Evolutionary conservation across 2,797 vertebrate genomes (phyloP).

Genomic region (Corythornis leucogaster): DNA sequence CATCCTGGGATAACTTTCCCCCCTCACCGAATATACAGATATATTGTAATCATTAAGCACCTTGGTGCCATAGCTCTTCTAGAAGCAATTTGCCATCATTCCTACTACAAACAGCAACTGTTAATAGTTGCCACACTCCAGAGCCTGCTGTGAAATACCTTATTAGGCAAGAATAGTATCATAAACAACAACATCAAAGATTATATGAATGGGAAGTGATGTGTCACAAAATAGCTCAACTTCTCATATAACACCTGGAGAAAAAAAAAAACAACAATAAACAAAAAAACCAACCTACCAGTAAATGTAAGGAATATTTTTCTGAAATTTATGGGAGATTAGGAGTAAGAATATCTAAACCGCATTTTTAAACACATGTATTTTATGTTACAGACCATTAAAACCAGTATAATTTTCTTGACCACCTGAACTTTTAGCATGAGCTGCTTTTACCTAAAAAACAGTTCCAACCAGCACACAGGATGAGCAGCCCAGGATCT

Average conservation of each 20-base stretch:
- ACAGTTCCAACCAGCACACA: background rate
- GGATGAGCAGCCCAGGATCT: background rate
- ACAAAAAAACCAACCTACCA: background rate
- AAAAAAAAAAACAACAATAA: background rate
- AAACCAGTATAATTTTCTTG: background rate
- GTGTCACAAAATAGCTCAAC: background rate
- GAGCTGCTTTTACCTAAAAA: background rate
- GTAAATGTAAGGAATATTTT: background rate
- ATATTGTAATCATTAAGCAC: background rate
- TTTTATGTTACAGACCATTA: background rate
- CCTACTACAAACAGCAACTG: background rate
- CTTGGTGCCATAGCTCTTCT: background rate
- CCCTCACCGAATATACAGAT: background rate
- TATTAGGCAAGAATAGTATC: background rate
- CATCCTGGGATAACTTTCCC: background rate
- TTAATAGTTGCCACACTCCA: background rate
- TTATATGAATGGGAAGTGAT: rapidly evolving
- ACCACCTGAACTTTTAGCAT: background rate
- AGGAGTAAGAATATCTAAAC: background rate
- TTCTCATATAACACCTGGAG: background rate
- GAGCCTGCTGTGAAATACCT: background rate
- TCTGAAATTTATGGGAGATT: background rate
- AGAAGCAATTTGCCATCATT: background rate
- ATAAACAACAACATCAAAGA: background rate
- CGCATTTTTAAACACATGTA: background rate